Conservation (phyloP, 1,140 invertebrate genomes). For the Bombus polaris region DNA sequence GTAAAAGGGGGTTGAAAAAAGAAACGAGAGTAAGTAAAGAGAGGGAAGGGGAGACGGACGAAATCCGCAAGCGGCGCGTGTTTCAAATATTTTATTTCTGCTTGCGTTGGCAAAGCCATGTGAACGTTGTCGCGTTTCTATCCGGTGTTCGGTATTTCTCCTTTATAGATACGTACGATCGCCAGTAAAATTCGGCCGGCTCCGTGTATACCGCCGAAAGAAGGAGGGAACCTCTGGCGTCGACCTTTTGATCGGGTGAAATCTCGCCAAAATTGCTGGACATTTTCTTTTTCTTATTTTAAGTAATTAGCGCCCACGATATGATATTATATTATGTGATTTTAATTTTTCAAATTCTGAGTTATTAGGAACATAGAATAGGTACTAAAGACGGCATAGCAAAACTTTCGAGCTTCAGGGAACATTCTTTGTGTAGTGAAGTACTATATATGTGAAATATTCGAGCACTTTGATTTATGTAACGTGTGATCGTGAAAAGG, state of each 20-base stretch:
- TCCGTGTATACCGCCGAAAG: background rate
- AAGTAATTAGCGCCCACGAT: background rate
- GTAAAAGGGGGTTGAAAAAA: conserved; percentile 26
- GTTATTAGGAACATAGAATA: background rate
- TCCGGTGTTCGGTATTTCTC: conserved; percentile 50
- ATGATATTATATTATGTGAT: too few species aligned
- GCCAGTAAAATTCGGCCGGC: conserved; percentile 56
- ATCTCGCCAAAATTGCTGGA: conserved; percentile 52
- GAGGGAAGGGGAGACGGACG: background rate
- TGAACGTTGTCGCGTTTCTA: conserved; percentile 37
- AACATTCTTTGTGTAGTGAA: background rate
- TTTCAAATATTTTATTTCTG: conserved; percentile 81
- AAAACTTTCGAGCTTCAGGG: too few species aligned
- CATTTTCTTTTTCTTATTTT: background rate
- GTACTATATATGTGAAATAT: background rate
- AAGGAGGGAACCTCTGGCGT: conserved; percentile 1
- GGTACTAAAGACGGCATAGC: too few species aligned
- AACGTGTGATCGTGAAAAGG: background rate
- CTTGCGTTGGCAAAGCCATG: conserved; percentile 66
- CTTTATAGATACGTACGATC: conserved; percentile 31
- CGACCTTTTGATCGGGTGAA: conserved; percentile 62
- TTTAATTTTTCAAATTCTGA: background rate
- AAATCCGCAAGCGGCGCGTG: conserved; percentile 56
- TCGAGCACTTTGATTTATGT: background rate
- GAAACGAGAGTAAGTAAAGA: background rate